Base-by-base conservation (phyloP, 2,797 vertebrate species). In the Fringilla coelebs region DNA sequence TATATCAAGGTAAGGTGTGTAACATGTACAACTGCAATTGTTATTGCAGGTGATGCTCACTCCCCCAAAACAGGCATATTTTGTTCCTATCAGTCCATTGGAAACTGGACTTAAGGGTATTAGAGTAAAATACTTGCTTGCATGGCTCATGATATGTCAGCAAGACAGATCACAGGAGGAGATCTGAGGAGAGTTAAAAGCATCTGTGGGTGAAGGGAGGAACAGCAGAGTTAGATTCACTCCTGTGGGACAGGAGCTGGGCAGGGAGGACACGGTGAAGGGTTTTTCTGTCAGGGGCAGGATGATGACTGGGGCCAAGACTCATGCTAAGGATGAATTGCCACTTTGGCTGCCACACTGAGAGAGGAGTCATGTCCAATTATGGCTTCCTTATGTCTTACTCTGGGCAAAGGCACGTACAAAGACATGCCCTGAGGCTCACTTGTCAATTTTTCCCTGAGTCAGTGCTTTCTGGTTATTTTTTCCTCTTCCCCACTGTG, bases 1-100 rank as follows among this genome's bases (percentile, higher is more conserved):
- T 48, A 43, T 96, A 75, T 88, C 96, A 86, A 98, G 98, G 98
- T 98, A 97, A 97, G 79, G 38, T 17, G 32, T 24, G 11, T 48
- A 32, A 55, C 9, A 12, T 4, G 17, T 28, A 13, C 32, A 60
- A 3, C 32, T 62, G 34, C 24, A 60, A 18, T 45, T 71, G 24
- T 26, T 89, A 9, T 26, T 60, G 76, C 7, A 72, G 60, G 36
- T n/a, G 2, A 32, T 51, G 22, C 36, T 79, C 0, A 9, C 22
- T 4, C 5, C 13, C 13, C 5, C 2, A 24, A 17, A 65, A 40
- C 31, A 61, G 25, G 3, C 3, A 1, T 22, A 19, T 67, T 74
- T 86, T 88, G 4, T 68, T 75, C 13, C 22, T 66, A 61, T 92
- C 43, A 48, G 12, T 70, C 36, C 48, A 2, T 15, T 68, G 22